These are phyloP conservation scores for Temnothorax rugatulus DNA, from an alignment of 2,888 invertebrate species.

Conservation along the genomic window DNA sequence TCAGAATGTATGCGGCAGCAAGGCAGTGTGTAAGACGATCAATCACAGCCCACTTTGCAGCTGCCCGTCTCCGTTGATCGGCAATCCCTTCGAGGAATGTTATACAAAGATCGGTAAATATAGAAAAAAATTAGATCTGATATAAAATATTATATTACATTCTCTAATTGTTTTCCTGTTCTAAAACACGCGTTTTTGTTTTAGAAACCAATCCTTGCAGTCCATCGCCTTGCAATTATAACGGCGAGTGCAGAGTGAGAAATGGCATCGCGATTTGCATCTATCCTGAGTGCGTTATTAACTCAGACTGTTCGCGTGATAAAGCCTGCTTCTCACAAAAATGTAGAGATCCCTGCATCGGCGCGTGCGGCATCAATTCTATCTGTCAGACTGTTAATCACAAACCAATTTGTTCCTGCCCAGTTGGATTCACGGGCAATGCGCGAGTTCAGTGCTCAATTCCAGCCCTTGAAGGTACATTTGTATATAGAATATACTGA, in stretches of 20 bases:
- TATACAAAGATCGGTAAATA: constrained; percentile 84
- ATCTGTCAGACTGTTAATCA: constrained; percentile 93
- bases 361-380: constrained; percentile 94
- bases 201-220: constrained; percentile 91
- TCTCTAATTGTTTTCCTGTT: neutral
- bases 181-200: neutral
- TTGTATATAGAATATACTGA: neutral
- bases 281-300: constrained; percentile 95
- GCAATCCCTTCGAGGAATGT: constrained; percentile 87
- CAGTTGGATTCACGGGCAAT: constrained; percentile 92
- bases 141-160: neutral
- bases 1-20: constrained; percentile 92
- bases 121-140: neutral
- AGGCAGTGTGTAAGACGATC: constrained; percentile 91
- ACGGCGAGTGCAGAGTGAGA: constrained; percentile 92
- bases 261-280: constrained; percentile 91
- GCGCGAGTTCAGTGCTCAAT: constrained; percentile 91
- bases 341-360: constrained; percentile 94
- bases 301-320: constrained; percentile 94
- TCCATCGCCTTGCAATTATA: constrained; percentile 94
- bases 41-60: constrained; percentile 94
- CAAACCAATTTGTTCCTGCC: constrained; percentile 94
- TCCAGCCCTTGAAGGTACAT: constrained; percentile 71
- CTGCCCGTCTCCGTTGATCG: constrained; percentile 88
- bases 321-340: constrained; percentile 94